Evolutionary conservation across 23 tunicate species (phyloP), one percentile per base, ranked within the genome.

Genomic region (Aplidium turbinatum): DNA sequence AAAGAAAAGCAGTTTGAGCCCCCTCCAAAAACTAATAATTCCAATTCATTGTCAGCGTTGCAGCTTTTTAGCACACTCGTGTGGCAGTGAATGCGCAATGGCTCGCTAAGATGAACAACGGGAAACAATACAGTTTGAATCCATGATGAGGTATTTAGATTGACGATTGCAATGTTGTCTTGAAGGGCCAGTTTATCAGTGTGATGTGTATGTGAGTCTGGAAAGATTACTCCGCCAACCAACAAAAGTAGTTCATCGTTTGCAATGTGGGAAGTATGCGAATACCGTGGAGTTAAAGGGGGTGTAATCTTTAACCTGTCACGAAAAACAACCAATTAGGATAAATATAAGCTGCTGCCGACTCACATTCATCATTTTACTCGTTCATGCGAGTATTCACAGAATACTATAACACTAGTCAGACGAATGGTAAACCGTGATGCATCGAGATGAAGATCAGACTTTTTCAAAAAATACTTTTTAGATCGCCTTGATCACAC

Each of bases 1-100:
- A 91, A 91, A 6, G 97, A 91, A 68, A 91, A 91, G 57, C 91
- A 91, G 34, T 91, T 91, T 11, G 84, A 75, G 0, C 97, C 97
- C 11, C 97, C 97, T 20, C 97, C 97, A 23, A 84, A 11, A 21
- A 91, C 38, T 4, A 63, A 2, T 28, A 90, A 9, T 19, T 64
- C 58, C 19, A n/a, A 45, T 13, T 58, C 56, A 54, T 27, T 33
- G 26, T 29, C 39, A 27, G 73, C 67, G 16, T 0, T 21, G 4
- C 27, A 3, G 21, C 30, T 22, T 6, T 27, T 18, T 18, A 75
- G 0, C 0, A 34, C 30, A 51, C 97, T 78, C 11, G 79, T 32
- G 29, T 91, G 97, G 65, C 74, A 50, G 50, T 71, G 86, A 38
- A 91, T 33, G 16, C 55, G 52, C 0, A 79, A 25, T 9, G 90